Evolutionary conservation across 1,140 invertebrate species (phyloP).

Genomic region (Drosophila fuyamai): DNA sequence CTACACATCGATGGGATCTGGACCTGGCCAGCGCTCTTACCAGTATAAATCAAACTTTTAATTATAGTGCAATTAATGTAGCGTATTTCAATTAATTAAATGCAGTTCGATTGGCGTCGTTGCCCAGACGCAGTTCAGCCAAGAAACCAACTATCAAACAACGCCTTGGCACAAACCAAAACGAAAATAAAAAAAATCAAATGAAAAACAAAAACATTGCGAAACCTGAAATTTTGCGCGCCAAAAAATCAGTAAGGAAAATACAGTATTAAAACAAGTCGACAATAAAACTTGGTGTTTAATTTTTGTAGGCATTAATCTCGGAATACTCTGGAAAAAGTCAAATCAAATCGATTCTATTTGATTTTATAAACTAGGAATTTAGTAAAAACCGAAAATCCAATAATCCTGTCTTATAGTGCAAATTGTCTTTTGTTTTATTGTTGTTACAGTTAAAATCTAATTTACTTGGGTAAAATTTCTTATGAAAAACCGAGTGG

Average conservation of each 20-base stretch:
- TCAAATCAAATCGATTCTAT: too few relatives aligned
- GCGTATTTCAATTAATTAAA: constrained; percentile 82
- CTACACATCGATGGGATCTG: constrained; percentile 27
- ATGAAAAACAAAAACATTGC: constrained; percentile 50
- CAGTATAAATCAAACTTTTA: constrained; percentile 75
- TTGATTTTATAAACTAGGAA: too few relatives aligned
- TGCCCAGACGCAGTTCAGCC: constrained; percentile 19
- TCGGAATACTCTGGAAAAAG: constrained; percentile 14
- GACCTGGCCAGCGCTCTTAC: constrained; percentile 11
- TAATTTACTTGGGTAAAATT: too few relatives aligned
- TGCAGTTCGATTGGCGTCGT: constrained; percentile 61
- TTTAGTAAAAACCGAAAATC: too few relatives aligned
- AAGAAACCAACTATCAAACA: constrained; percentile 25
- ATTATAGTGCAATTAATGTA: constrained; percentile 75
- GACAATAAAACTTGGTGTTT: constrained; percentile 19
- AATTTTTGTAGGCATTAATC: neutral
- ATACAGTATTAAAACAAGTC: constrained; percentile 42
- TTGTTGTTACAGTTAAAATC: too few relatives aligned
- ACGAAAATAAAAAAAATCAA: constrained; percentile 15
- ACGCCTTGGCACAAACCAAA: constrained; percentile 41
- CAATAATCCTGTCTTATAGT: too few relatives aligned
- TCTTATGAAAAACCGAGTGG: too few relatives aligned
- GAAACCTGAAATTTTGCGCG: constrained; percentile 67
- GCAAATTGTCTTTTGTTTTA: too few relatives aligned
- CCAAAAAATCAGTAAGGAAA: constrained; percentile 53